These are phyloP conservation scores for Nothocercus julius DNA, from an alignment of 2,113 vertebrate genomes.

Conservation along the genomic window DNA sequence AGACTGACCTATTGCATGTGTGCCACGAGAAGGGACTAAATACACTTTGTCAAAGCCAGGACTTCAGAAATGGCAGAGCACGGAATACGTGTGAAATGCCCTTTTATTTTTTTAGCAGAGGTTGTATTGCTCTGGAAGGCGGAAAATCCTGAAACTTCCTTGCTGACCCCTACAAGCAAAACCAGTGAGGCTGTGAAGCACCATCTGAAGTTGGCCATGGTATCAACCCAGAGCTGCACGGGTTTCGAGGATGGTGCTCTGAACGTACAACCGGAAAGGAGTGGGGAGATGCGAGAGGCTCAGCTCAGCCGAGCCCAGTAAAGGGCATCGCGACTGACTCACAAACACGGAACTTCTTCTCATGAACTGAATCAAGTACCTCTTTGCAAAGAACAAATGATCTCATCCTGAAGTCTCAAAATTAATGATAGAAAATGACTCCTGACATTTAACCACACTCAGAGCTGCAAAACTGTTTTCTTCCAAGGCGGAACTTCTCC, in stretches of 20 bases:
- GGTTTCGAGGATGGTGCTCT: not conserved
- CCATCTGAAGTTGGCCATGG: not conserved
- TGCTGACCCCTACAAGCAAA: not conserved
- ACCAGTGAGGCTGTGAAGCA: not conserved
- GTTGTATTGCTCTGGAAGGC: not conserved
- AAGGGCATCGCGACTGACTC: not conserved
- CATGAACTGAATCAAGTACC: not conserved
- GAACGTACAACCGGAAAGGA: not conserved
- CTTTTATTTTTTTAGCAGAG: not conserved
- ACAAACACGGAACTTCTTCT: not conserved
- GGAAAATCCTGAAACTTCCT: not conserved
- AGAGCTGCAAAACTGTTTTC: not conserved
- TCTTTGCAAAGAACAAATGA: constrained; percentile 12
- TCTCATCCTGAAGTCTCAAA: not conserved
- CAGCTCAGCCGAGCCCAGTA: not conserved
- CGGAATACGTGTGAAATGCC: not conserved
- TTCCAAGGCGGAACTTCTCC: not conserved
- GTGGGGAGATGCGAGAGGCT: not conserved
- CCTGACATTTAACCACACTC: not conserved
- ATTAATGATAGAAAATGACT: not conserved
- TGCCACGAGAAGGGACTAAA: not conserved
- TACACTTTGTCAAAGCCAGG: not conserved
- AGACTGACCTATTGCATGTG: not conserved
- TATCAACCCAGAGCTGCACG: not conserved
- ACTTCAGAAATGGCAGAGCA: not conserved